These are phyloP conservation scores for Helicolenus hilgendorfi DNA, from an alignment of 2,797 vertebrate genomes.

Conservation along the genomic window DNA sequence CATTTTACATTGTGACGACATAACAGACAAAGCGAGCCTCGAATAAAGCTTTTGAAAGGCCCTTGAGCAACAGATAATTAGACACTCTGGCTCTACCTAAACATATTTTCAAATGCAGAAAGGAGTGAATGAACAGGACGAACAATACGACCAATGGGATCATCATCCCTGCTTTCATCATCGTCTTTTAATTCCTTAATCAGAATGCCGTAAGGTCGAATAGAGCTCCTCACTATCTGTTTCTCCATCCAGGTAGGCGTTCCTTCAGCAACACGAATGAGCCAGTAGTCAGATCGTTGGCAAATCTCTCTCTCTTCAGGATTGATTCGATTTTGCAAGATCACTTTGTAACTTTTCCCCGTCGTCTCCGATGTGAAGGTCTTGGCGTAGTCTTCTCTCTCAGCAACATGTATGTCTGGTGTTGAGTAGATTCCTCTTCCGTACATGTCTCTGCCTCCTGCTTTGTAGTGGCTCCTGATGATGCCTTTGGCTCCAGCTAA, in stretches of 20 bases:
- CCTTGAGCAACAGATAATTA: not conserved
- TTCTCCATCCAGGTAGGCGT: not conserved
- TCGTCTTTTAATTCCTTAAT: not conserved
- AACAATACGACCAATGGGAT: no score
- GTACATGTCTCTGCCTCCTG: accelerated
- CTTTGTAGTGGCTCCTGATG: conserved; percentile 25
- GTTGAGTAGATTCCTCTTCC: conserved; percentile 60
- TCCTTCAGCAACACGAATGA: not conserved
- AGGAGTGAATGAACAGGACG: accelerated
- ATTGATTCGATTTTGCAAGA: conserved; percentile 53
- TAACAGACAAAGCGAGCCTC: not conserved
- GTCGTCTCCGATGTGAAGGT: not conserved
- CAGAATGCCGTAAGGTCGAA: conserved; percentile 39
- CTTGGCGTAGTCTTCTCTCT: not conserved
- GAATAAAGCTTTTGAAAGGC: not conserved
- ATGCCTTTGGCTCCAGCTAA: conserved; percentile 17
- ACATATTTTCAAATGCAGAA: accelerated
- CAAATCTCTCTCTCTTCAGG: not conserved
- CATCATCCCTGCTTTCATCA: no score
- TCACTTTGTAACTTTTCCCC: conserved; percentile 36
- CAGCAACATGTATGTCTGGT: conserved; percentile 19
- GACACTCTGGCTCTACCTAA: not conserved
- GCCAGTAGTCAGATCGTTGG: not conserved
- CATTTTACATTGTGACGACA: not conserved
- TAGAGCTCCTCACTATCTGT: not conserved